Evolutionary conservation across 2,113 vertebrate genomes (phyloP).

Genomic region (Phalacrocorax brasilianus): DNA sequence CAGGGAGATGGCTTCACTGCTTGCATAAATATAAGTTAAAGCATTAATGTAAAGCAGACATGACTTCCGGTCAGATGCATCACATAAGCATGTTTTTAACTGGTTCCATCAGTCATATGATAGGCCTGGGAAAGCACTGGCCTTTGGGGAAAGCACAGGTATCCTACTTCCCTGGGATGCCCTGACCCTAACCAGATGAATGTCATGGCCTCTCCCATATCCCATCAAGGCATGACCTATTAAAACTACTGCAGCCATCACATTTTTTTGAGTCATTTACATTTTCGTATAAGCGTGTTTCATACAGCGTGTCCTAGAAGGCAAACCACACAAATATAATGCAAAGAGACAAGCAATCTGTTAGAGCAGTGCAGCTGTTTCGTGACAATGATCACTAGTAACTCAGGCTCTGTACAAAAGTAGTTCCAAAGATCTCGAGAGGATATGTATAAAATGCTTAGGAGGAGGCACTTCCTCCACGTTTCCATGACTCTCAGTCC

Average conservation of each 20-base stretch:
- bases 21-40: neutral
- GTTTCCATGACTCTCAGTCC: neutral
- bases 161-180: neutral
- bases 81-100: neutral
- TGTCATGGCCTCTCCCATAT: neutral
- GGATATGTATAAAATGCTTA: neutral
- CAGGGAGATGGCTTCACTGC: neutral
- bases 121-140: neutral
- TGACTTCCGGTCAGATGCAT: neutral
- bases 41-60: neutral
- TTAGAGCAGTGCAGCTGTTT: neutral
- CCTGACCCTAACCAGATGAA: neutral
- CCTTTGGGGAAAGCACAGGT: neutral
- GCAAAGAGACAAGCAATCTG: conserved; percentile 35
- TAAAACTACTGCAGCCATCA: neutral
- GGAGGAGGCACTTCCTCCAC: neutral
- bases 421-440: neutral
- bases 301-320: conserved; percentile 16
- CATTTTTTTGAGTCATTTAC: neutral
- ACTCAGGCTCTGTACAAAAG: neutral
- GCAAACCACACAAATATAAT: conserved; percentile 34
- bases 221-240: neutral
- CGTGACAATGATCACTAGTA: neutral
- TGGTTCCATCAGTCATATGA: neutral
- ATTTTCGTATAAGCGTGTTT: neutral